These are phyloP conservation scores for Pavo muticus DNA, from an alignment of 2,113 vertebrate genomes.

Conservation along the genomic window DNA sequence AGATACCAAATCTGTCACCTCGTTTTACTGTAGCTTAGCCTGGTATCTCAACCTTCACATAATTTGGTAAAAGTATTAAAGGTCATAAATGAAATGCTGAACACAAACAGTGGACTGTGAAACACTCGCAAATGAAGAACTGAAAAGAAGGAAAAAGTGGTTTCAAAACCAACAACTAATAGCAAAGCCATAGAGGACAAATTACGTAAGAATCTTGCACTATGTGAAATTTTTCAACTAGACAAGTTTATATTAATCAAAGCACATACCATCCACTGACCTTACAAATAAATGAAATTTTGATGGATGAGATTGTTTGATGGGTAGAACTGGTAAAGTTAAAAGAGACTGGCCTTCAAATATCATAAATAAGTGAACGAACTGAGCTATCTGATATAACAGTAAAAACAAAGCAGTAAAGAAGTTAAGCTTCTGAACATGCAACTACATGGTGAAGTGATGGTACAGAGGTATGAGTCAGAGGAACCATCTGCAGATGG, in stretches of 20 bases:
- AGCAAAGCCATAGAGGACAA: not conserved
- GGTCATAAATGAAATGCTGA: not conserved
- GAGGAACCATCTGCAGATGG: not conserved
- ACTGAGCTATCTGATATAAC: not conserved
- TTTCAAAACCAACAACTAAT: not conserved
- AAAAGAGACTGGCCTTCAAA: too few species aligned
- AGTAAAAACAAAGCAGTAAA: not conserved
- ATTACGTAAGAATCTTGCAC: not conserved
- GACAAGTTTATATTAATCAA: not conserved
- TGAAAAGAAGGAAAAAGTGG: not conserved
- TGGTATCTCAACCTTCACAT: not conserved
- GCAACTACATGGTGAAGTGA: not conserved
- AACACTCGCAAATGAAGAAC: not conserved
- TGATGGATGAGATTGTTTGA: not conserved
- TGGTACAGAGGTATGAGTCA: not conserved
- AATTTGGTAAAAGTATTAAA: not conserved
- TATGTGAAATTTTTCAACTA: not conserved
- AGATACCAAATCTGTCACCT: not conserved
- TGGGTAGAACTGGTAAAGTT: not conserved
- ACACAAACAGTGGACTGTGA: rapidly evolving
- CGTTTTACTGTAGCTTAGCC: not conserved
- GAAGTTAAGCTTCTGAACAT: not conserved
- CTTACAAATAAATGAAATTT: not conserved
- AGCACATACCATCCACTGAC: not conserved
- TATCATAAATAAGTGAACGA: not conserved